A percentile compares a stretch with the other conserved stretches of the same genome.
Evolutionary conservation across 2,113 vertebrate genomes (phyloP).

Genomic region (Istiophorus platypterus): DNA sequence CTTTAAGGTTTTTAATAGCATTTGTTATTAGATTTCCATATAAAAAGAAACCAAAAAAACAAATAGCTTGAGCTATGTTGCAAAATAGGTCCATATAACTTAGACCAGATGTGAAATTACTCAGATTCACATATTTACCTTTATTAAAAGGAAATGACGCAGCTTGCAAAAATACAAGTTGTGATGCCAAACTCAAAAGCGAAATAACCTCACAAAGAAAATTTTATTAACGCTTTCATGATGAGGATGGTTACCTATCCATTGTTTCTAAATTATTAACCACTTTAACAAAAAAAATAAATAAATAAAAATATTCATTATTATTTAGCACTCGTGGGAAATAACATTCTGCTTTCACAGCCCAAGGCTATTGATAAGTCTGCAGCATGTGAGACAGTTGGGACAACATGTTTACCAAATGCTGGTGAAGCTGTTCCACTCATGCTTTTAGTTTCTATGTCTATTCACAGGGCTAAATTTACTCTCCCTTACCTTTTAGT

Average conservation of each 20-base stretch:
- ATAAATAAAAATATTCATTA: constrained; percentile 15
- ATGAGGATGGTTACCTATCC: neutral
- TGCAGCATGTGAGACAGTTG: constrained; percentile 17
- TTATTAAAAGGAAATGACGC: neutral
- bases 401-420: constrained; percentile 27
- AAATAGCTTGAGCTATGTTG: no score
- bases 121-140: neutral
- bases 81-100: neutral
- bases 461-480: neutral
- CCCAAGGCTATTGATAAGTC: constrained; percentile 17
- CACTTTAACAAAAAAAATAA: constrained; percentile 6
- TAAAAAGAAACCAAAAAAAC: no score
- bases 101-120: neutral
- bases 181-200: neutral
- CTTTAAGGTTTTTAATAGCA: no score
- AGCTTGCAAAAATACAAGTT: neutral
- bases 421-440: constrained; percentile 8
- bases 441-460: neutral
- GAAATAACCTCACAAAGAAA: neutral
- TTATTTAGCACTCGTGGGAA: constrained; percentile 22
- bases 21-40: no score
- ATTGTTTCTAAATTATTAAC: neutral
- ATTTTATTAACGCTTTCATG: neutral
- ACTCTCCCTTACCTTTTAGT: neutral
- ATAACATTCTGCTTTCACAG: constrained; percentile 21